Evolutionary conservation across 1,140 invertebrate species (phyloP), one percentile per base, ranked within the genome.

Genomic region (Brachionus plicatilis): DNA sequence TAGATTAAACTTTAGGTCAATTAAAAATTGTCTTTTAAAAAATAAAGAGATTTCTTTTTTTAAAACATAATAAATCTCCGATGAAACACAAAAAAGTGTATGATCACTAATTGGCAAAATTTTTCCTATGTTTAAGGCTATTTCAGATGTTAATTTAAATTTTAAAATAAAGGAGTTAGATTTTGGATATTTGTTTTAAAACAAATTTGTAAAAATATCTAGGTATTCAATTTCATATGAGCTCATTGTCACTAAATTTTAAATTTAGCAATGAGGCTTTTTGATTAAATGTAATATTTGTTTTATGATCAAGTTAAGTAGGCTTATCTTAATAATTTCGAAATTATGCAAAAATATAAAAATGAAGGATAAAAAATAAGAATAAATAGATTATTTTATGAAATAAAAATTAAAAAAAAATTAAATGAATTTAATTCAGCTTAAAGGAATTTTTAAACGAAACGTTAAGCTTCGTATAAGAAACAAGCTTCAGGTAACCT

Each of bases 401-500:
- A 4, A 1, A 7, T 11, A 20, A 60, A 60, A 60, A 24, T 7
- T 8, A 8, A 24, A 60, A 60, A 47, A 14, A 27, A 65, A 65
- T 65, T n/a, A 65, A 68, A 68, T 68, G 66, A 68, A 41, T 66
- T 1, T 24, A 66, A 66, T 50, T 33, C 47, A 80, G 27, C 20
- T 80, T 7, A 53, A 17, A 17, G 79, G 79, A 20, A 65, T 82
- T 65, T 20, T 82, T 2, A 82, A 82, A 47, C 50, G 79, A 37
- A 82, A 82, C 33, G 8, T 82, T 5, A 82, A 65, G 37, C 53
- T 82, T 11, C 33, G 43, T 3, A 12, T 82, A 27, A 53, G 79
- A 29, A 82, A 82, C 9, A 82, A 82, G 65, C 12, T 68, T 20
- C 53, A 65, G 45, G 1, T 47, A 60, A 14, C 27, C 7, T 47